Evolutionary conservation across 2,797 vertebrate genomes (phyloP).

Genomic region (Nothura maculosa): DNA sequence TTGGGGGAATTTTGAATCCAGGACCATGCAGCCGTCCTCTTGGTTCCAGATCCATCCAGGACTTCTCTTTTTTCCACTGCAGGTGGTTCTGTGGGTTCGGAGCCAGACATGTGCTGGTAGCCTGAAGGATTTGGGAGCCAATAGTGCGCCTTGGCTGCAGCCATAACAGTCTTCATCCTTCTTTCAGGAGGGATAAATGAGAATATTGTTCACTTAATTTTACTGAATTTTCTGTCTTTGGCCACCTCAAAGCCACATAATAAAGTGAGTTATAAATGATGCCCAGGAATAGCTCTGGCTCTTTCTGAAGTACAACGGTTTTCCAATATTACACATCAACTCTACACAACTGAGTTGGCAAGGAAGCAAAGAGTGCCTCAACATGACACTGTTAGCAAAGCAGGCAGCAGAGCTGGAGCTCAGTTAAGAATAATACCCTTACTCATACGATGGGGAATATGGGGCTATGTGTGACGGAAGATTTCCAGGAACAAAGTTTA

Average conservation of each 20-base stretch:
- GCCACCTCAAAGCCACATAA: not conserved
- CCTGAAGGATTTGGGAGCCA: not conserved
- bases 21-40: not conserved
- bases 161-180: not conserved
- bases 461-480: not conserved
- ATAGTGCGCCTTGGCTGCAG: not conserved
- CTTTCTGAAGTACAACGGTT: not conserved
- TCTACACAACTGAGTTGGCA: not conserved
- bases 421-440: not conserved
- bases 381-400: accelerated
- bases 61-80: not conserved
- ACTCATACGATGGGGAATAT: accelerated
- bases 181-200: not conserved
- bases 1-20: not conserved
- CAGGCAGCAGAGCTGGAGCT: not conserved
- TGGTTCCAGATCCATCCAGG: not conserved
- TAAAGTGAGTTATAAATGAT: not conserved
- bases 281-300: not conserved
- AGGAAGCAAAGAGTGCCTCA: not conserved
- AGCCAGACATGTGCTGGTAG: not conserved
- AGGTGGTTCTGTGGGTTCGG: not conserved
- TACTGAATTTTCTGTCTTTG: not conserved
- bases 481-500: slow-evolving; percentile 25
- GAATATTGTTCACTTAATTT: not conserved
- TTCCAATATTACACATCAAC: not conserved